Conservation (phyloP, 2,888 invertebrate genomes). For the Itoplectis maculator region DNA sequence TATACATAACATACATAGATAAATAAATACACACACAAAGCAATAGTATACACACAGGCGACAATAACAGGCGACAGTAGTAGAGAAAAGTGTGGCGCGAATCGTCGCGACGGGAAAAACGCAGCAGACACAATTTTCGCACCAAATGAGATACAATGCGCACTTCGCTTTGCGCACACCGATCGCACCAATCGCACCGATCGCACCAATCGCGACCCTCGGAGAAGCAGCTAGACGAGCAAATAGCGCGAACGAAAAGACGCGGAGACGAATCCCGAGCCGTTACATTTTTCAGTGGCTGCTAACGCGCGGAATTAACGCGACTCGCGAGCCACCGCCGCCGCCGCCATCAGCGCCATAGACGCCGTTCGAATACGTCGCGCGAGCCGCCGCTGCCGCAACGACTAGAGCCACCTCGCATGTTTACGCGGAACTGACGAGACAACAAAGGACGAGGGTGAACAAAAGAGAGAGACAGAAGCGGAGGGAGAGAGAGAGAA, state of each 20-base stretch:
- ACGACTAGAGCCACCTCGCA: background rate
- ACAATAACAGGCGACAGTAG: slow-evolving; percentile 48
- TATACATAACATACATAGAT: slow-evolving; percentile 21
- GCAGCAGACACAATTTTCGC: slow-evolving; percentile 1
- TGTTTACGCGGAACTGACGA: background rate
- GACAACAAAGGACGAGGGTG: background rate
- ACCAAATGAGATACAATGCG: no score
- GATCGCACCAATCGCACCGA: no score
- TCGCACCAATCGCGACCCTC: background rate
- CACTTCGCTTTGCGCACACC: no score
- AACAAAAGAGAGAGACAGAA: slow-evolving; percentile 6
- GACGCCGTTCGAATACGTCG: background rate
- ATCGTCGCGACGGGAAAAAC: background rate
- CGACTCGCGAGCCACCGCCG: background rate
- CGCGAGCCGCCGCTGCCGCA: background rate
- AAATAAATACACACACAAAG: no score
- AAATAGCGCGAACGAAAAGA: slow-evolving; percentile 1
- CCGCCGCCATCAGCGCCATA: background rate
- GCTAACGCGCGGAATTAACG: slow-evolving; percentile 60
- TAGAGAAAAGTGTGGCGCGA: background rate
- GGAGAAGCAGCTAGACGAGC: background rate
- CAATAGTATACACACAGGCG: no score
- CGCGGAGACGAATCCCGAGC: no score
- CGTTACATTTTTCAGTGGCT: slow-evolving; percentile 63
- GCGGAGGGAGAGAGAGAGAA: background rate